These are phyloP conservation scores for Heliconius ismenius DNA, from an alignment of 2,888 invertebrate species.

Conservation along the genomic window DNA sequence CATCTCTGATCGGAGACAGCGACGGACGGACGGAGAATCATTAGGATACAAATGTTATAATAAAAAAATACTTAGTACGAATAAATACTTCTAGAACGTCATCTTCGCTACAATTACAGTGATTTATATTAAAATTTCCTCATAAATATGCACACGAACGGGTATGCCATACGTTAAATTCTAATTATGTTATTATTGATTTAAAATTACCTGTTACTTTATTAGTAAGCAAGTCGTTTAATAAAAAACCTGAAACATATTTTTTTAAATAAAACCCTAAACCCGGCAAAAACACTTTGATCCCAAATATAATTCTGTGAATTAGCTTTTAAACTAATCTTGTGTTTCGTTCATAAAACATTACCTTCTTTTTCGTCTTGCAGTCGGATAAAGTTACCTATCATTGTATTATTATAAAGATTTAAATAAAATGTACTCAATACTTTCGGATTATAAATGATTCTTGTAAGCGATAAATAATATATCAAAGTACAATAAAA, in stretches of 20 bases:
- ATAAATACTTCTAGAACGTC: slow-evolving; percentile 20
- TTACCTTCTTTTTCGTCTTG: no score
- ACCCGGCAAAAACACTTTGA: no score
- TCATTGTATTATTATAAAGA: no score
- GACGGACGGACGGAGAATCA: background rate
- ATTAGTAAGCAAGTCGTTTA: background rate
- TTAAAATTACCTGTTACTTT: background rate
- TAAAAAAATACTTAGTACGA: slow-evolving; percentile 5
- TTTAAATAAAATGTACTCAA: background rate
- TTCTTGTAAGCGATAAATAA: background rate
- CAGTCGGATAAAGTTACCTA: no score
- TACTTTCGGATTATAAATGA: background rate
- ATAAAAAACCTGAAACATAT: background rate
- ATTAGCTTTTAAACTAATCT: no score
- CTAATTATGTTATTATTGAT: background rate
- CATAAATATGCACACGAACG: background rate
- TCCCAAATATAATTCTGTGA: no score
- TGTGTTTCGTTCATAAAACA: no score
- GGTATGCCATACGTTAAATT: background rate
- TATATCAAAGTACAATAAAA: no score
- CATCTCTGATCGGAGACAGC: no score
- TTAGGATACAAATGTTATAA: background rate
- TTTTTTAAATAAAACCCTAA: no score
- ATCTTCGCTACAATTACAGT: background rate
- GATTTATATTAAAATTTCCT: slow-evolving; percentile 6